Conservation (phyloP, 1,140 invertebrate genomes). For the Coenobita brevimanus region DNA sequence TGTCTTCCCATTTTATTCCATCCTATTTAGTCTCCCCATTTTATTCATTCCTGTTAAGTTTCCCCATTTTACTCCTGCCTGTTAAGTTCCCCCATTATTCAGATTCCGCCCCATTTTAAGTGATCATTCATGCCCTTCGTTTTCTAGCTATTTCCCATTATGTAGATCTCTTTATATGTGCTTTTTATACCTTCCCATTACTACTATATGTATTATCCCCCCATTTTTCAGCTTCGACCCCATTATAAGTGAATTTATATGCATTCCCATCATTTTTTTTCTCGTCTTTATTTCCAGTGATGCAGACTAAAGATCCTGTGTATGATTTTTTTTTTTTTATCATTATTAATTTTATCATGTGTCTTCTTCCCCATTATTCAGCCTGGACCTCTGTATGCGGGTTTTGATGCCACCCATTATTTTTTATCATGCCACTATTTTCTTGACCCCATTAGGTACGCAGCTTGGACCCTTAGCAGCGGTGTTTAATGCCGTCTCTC, state of each 20-base stretch:
- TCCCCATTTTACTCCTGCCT: background rate
- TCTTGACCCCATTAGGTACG: too few relatives aligned
- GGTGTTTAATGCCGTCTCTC: too few relatives aligned
- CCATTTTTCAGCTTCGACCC: background rate
- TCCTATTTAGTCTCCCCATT: constrained; percentile 24
- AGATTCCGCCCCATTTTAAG: background rate
- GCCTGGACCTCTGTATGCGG: too few relatives aligned
- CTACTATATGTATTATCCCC: background rate
- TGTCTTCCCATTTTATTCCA: constrained; percentile 10
- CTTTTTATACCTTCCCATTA: background rate
- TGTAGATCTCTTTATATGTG: background rate
- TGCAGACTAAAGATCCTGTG: too few relatives aligned
- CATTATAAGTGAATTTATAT: background rate
- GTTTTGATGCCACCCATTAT: too few relatives aligned
- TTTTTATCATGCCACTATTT: too few relatives aligned
- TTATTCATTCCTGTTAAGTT: background rate
- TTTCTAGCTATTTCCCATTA: background rate
- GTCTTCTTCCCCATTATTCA: too few relatives aligned
- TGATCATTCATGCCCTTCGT: background rate
- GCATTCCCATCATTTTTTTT: background rate
- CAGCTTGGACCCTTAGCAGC: too few relatives aligned
- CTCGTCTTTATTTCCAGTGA: too few relatives aligned
- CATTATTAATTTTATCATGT: too few relatives aligned
- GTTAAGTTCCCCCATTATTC: background rate
- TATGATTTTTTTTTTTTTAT: too few relatives aligned